A percentile compares a stretch with the other conserved stretches of the same genome.
phyloP scores from a whole-genome alignment of 2,797 vertebrate species.

The Myiotriccus ornatus region DNA sequence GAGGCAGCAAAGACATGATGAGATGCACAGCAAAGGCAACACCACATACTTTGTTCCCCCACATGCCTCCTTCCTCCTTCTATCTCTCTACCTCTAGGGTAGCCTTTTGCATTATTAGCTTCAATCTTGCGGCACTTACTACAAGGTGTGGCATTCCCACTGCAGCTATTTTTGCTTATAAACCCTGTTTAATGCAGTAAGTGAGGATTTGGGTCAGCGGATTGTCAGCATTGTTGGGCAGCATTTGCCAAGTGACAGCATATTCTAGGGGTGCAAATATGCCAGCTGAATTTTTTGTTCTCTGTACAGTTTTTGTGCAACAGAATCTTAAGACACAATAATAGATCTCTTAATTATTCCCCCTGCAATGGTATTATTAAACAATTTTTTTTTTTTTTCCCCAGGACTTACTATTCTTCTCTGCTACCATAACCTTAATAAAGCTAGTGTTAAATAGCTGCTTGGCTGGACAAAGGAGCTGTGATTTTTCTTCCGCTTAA shows the following conservation, averaged over 20 bases:
- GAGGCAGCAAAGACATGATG: neutral
- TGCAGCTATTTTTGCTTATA: constrained; percentile 10
- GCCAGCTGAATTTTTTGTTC: neutral
- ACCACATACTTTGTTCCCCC: accelerated
- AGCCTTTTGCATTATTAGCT: neutral
- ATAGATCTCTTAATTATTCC: neutral
- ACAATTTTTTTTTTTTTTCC: neutral
- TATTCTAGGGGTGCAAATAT: neutral
- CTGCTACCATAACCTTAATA: neutral
- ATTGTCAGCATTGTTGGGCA: neutral
- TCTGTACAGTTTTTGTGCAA: neutral
- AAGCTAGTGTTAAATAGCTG: neutral
- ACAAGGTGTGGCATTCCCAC: neutral
- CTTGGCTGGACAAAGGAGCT: neutral
- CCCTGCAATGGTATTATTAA: neutral
- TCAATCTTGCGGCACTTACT: neutral
- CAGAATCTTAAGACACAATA: neutral
- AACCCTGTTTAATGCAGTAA: neutral
- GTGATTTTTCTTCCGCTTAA: neutral
- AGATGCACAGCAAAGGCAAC: neutral
- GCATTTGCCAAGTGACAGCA: neutral
- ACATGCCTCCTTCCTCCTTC: neutral
- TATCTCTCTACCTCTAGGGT: neutral
- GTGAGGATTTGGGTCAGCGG: constrained; percentile 15
- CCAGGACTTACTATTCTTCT: neutral